Percentiles rank a stretch among this genome's conserved stretches.
Evolutionary conservation across 2,888 invertebrate genomes (phyloP).

Genomic region (Rambutsinella grinnellia): DNA sequence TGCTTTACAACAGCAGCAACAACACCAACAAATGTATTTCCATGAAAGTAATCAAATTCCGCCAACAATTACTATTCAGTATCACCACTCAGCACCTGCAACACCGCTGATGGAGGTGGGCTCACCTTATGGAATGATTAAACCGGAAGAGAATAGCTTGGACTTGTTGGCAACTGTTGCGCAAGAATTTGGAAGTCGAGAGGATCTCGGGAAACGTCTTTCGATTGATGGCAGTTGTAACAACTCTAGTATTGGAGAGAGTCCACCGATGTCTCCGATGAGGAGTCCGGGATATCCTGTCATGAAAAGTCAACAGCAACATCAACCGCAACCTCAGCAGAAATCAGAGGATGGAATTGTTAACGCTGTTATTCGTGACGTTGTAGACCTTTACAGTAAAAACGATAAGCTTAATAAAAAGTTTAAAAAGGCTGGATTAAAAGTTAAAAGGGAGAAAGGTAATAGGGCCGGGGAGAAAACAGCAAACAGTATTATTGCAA

Average conservation of each 20-base stretch:
- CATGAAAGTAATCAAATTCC: not conserved
- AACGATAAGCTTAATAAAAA: not conserved
- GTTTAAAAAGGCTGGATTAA: not conserved
- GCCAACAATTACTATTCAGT: constrained; percentile 42
- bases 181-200: constrained; percentile 62
- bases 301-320: not conserved
- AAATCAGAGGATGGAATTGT: no score
- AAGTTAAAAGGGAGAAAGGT: not conserved
- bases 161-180: constrained; percentile 65
- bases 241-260: constrained; percentile 40
- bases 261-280: constrained; percentile 44
- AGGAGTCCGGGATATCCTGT: constrained; percentile 14
- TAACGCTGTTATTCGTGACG: not conserved
- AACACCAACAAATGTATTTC: not conserved
- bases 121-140: constrained; percentile 15
- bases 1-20: not conserved
- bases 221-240: constrained; percentile 47
- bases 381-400: not conserved
- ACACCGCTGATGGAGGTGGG: constrained; percentile 33
- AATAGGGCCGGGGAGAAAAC: constrained; percentile 13
- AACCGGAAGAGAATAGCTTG: constrained; percentile 58
- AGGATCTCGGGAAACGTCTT: constrained; percentile 50
- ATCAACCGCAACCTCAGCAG: not conserved
- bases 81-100: constrained; percentile 45
- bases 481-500: constrained; percentile 35